phyloP scores from a whole-genome alignment of 2,113 vertebrate species.

The Typhlomys cinereus region DNA sequence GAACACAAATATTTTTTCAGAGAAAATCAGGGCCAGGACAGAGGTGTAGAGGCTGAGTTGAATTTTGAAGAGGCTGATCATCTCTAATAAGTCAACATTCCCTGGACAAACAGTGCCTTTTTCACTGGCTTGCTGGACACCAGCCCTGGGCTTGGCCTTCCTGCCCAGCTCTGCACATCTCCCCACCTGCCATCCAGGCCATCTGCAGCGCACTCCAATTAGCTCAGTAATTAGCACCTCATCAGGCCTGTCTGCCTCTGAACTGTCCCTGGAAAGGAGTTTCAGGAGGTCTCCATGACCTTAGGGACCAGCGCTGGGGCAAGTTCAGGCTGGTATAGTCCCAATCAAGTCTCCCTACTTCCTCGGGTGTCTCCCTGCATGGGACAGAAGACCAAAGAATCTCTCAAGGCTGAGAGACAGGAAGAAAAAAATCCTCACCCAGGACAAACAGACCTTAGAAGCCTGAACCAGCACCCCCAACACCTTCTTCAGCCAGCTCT shows the following conservation, averaged over 20 bases:
- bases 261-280: neutral
- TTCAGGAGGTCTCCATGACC: slow-evolving; percentile 19
- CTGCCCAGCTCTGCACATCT: neutral
- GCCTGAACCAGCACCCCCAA: no score
- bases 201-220: slow-evolving; percentile 62
- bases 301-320: neutral
- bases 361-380: neutral
- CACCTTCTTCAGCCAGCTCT: neutral
- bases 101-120: neutral
- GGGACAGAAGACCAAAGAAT: neutral
- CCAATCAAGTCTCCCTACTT: neutral
- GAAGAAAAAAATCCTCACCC: neutral
- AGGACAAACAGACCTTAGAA: neutral
- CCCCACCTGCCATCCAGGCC: neutral
- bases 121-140: neutral
- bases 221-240: slow-evolving; percentile 65
- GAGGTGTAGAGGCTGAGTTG: neutral
- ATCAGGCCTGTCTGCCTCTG: slow-evolving; percentile 27
- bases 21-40: neutral
- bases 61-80: neutral
- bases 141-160: neutral
- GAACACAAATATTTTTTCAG: neutral
- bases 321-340: slow-evolving; percentile 39
- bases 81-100: neutral
- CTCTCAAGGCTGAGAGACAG: neutral